Conservation (phyloP, 1,140 invertebrate species). For the Acromyrmex charruanus region DNA sequence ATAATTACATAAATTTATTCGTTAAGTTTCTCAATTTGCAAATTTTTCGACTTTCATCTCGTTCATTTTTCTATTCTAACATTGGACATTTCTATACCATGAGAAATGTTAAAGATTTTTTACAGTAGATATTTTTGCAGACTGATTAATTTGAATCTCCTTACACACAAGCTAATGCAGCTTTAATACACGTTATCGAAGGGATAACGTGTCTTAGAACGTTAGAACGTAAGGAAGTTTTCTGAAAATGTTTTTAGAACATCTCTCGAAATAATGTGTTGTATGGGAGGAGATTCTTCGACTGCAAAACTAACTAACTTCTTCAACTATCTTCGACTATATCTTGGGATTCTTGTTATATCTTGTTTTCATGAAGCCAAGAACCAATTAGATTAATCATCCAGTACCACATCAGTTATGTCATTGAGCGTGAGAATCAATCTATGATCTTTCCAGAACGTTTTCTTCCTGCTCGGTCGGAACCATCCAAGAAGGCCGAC, state of each 20-base stretch:
- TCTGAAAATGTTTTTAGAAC: too few relatives aligned
- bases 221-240: too few relatives aligned
- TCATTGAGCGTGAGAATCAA: constrained; percentile 53
- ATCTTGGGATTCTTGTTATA: background rate
- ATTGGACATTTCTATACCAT: background rate
- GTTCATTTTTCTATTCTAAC: background rate
- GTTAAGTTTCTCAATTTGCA: background rate
- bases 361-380: background rate
- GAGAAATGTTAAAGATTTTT: background rate
- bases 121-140: background rate
- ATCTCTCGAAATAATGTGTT: too few relatives aligned
- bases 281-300: too few relatives aligned
- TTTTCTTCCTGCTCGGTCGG: constrained; percentile 10
- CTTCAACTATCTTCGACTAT: background rate
- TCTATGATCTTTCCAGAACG: constrained; percentile 22
- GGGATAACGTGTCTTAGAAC: too few relatives aligned
- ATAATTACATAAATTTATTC: constrained; percentile 33
- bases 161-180: background rate
- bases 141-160: background rate
- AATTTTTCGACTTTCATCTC: constrained; percentile 12
- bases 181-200: too few relatives aligned
- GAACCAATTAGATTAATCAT: background rate
- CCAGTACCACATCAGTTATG: constrained; percentile 22
- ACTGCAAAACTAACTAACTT: background rate
- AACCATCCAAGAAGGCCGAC: background rate